Evolutionary conservation across 2,797 vertebrate genomes (phyloP), one percentile per base, ranked within the genome.

Genomic region (Siniperca undulata): DNA sequence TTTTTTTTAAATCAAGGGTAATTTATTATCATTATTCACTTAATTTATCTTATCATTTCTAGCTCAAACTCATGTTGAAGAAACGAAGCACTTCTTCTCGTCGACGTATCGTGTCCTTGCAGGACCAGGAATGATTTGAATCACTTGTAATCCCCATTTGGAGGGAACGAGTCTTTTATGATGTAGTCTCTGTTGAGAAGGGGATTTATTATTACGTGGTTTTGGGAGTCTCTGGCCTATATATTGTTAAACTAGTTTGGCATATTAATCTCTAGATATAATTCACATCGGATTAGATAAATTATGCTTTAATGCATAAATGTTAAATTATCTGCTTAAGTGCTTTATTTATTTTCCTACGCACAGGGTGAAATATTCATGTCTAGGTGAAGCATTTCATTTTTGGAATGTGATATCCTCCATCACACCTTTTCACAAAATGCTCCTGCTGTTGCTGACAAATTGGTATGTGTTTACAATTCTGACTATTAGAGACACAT

Each of bases 11-110:
- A 48, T 34, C 13, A 4, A 19, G 24, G 34, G 17, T 2, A 30
- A 44, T 30, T 62, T 3, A 16, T 34, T 22, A 22, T 78, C 27
- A 17, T 30, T 30, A 30, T 30, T 30, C 27, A 30, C 11, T 22
- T 16, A 17, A 16, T 69, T 61, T 20, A 14, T 79, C 19, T 81
- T 76, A 70, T 44, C 7, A 3, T 64, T 56, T 89, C 11, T 70
- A 97, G 97, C 95, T 97, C 36, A 97, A 96, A 84, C 84, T 95
- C 53, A 92, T 97, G 85, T 89, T 97, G 93, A 97, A 97, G 91
- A 96, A 94, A 86, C 91, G 96, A 70, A 95, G 92, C 12, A 87
- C 94, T 86, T 95, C 96, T 3, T 93, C 94, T 72, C 95, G 96
- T 69, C 95, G 95, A n/a, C 95, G 95, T 82, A 86, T 93, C 6